Evolutionary conservation across 2,113 vertebrate species (phyloP), one percentile per base, ranked within the genome.

Genomic region (Columba janthina): DNA sequence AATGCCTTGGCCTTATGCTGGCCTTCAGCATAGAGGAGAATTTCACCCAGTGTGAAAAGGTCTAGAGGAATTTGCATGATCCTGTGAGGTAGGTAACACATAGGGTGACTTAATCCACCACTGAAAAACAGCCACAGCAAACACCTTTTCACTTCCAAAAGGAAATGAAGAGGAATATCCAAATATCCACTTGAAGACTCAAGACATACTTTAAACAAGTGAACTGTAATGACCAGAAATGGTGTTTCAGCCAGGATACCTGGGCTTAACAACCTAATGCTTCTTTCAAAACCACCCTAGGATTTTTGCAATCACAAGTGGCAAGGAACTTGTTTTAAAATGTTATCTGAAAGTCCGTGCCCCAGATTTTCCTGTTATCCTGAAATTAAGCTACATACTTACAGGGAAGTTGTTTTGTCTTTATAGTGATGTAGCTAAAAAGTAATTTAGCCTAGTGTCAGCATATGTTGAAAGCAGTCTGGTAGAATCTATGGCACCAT

Each of bases 121-220:
- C 71, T 95, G 90, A 97, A 93, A 95, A 72, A 48, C 60, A 74
- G 75, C 73, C 88, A 92, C 65, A 94, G 86, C 85, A 96, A 95
- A 94, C 90, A 88, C 80, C 73, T 93, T 95, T 90, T 81, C 29
- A 19, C 36, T 92, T 93, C 95, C 82, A 94, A 93, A 92, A 85
- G 80, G 92, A 94, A 94, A 90, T 89, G 66, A 94, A 87, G 77
- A 87, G 69, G 67, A 89, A 70, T 95, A 91, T 71, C 61, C 75
- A 75, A 93, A 93, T 80, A 93, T 29, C 44, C 82, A 8, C 75
- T 62, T 87, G 91, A 93, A 94, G 53, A 32, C 73, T 48, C 70
- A 90, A 90, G 72, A 50, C 9, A 9, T 5, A 17, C 46, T 94
- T 72, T 76, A 85, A 94, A 79, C 71, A 80, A 80, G 66, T 67